A percentile compares a stretch with the other conserved stretches of the same genome.
These are phyloP conservation scores for Cephus spinipes DNA, from an alignment of 2,888 invertebrate genomes.

Conservation along the genomic window DNA sequence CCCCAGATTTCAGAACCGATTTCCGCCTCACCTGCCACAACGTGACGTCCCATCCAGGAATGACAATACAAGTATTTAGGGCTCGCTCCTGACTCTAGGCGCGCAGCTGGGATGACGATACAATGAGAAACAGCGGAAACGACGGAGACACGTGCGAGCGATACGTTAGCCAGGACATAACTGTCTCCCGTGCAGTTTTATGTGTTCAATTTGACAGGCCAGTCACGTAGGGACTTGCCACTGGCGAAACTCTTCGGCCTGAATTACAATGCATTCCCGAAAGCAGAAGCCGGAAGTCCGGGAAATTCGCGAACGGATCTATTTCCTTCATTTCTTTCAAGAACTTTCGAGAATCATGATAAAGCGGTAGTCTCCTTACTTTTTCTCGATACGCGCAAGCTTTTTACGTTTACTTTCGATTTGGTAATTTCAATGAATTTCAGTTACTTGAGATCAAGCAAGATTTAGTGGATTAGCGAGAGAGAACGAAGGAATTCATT, in stretches of 20 bases:
- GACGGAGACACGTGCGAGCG: constrained; percentile 61
- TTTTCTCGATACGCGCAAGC: background rate
- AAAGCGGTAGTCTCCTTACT: background rate
- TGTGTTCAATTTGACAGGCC: constrained; percentile 65
- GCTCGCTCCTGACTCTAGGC: background rate
- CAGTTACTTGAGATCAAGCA: too few relatives aligned
- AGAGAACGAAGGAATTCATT: background rate
- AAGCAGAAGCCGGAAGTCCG: background rate
- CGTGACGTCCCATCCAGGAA: background rate
- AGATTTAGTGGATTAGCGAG: background rate
- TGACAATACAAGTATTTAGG: background rate
- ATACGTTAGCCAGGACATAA: constrained; percentile 62
- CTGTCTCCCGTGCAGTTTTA: constrained; percentile 63
- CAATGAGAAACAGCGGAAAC: constrained; percentile 24
- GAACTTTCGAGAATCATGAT: background rate
- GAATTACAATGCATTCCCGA: constrained; percentile 63
- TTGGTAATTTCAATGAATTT: background rate
- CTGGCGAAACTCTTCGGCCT: constrained; percentile 62
- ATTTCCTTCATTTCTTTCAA: constrained; percentile 16
- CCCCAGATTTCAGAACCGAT: too few relatives aligned
- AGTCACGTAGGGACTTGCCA: constrained; percentile 63
- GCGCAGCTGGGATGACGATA: background rate
- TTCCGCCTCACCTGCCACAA: too few relatives aligned
- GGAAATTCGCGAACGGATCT: constrained; percentile 20
- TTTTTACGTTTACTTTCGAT: background rate